Evolutionary conservation across 1,140 invertebrate genomes (phyloP).

Genomic region (Drosophila ficusphila): DNA sequence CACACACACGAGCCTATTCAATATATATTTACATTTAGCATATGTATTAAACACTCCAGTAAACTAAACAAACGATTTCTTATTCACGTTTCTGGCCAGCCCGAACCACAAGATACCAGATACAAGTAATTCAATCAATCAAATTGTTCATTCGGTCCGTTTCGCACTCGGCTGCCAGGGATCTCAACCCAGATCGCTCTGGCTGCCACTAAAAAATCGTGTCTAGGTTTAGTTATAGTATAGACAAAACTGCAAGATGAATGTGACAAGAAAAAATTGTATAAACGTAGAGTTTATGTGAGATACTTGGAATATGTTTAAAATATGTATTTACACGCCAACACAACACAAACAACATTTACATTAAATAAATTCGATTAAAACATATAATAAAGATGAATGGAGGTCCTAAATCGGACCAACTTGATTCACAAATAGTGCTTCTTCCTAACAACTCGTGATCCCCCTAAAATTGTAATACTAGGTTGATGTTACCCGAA

Average conservation of each 20-base stretch:
- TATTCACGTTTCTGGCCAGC: conserved; percentile 6
- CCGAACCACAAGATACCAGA: conserved; percentile 6
- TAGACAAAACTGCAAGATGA: conserved; percentile 45
- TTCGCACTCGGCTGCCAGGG: conserved; percentile 37
- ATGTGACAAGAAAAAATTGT: conserved; percentile 49
- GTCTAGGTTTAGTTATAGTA: conserved; percentile 69
- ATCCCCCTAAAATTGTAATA: background rate
- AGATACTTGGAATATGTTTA: conserved; percentile 57
- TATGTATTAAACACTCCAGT: conserved; percentile 76
- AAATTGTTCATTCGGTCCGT: conserved; percentile 33
- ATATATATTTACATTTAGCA: conserved; percentile 63
- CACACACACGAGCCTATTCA: conserved; percentile 22
- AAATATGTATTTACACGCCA: conserved; percentile 43
- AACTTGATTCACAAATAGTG: background rate
- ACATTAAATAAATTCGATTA: conserved; percentile 46
- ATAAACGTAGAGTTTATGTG: conserved; percentile 61
- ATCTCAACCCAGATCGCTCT: conserved; percentile 23
- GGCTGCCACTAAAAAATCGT: conserved; percentile 12
- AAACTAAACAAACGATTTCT: conserved; percentile 37
- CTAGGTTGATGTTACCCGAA: conserved; percentile 10
- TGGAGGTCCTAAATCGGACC: background rate
- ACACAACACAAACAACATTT: conserved; percentile 45
- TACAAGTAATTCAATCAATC: conserved; percentile 13
- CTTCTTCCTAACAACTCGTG: conserved; percentile 9
- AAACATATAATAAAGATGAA: conserved; percentile 10